Conservation (phyloP, 2,888 invertebrate genomes). For the Drosophila fungiperda region DNA sequence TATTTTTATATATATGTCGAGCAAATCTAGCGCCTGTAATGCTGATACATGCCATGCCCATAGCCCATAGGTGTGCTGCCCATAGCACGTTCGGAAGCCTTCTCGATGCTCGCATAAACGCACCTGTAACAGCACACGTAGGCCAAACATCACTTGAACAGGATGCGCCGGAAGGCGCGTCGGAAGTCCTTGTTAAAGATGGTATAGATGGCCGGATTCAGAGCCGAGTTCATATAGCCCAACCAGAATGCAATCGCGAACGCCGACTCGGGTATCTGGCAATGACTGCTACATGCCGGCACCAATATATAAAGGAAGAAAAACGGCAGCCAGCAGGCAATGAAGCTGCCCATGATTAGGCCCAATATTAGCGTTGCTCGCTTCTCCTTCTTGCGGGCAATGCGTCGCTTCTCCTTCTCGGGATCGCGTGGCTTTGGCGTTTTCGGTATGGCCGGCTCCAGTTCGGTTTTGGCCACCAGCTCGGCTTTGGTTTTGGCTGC, state of each 20-base stretch:
- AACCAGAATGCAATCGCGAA: constrained; percentile 98
- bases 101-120: constrained; percentile 86
- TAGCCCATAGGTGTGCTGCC: constrained; percentile 85
- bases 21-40: constrained; percentile 84
- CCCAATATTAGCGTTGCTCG: constrained; percentile 98
- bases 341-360: constrained; percentile 99
- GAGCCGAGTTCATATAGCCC: constrained; percentile 98
- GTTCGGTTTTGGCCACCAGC: constrained; percentile 85
- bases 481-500: constrained; percentile 71
- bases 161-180: constrained; percentile 96
- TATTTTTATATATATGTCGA: constrained; percentile 33
- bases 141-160: constrained; percentile 97
- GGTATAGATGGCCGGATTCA: constrained; percentile 98
- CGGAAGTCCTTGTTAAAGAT: constrained; percentile 99
- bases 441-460: constrained; percentile 89
- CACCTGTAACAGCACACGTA: constrained; percentile 93
- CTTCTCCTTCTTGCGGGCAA: constrained; percentile 98
- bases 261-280: constrained; percentile 92
- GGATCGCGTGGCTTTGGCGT: constrained; percentile 94
- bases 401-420: constrained; percentile 95
- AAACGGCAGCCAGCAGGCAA: constrained; percentile 99
- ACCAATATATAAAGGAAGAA: constrained; percentile 96
- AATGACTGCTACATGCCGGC: constrained; percentile 89
- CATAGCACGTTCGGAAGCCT: constrained; percentile 85
- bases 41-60: constrained; percentile 83